phyloP scores from a whole-genome alignment of 2,797 vertebrate genomes.

The Moxostoma hubbsi region DNA sequence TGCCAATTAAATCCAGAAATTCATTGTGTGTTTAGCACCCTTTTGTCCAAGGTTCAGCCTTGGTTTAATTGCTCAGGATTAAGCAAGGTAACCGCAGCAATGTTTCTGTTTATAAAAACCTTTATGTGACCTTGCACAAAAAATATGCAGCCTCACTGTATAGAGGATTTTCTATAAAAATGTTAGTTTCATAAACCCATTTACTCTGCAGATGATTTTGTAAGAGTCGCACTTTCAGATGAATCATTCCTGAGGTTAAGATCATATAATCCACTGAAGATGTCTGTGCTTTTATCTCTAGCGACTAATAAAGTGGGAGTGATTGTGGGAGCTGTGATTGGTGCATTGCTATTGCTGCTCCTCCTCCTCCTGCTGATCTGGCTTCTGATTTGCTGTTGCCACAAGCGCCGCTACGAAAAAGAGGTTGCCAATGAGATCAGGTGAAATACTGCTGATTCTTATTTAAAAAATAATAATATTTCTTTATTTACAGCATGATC shows the following conservation, averaged over 20 bases:
- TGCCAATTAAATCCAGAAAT: not conserved
- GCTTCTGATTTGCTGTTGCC: constrained; percentile 85
- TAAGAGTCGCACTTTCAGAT: not conserved
- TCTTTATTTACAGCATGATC: not conserved
- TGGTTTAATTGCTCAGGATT: not conserved
- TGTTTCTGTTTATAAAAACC: not conserved
- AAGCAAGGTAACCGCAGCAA: not conserved
- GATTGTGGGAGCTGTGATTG: constrained; percentile 86
- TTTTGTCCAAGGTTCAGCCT: not conserved
- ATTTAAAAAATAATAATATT: not conserved
- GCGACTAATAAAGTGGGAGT: constrained; percentile 80
- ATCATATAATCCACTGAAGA: not conserved
- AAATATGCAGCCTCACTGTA: constrained; percentile 1
- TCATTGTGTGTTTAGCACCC: not conserved
- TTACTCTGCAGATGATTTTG: not conserved
- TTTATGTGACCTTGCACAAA: constrained; percentile 19
- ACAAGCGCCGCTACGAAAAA: constrained; percentile 79
- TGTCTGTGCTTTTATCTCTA: constrained; percentile 58
- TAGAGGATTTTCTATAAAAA: not conserved
- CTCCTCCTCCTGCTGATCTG: constrained; percentile 86
- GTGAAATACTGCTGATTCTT: constrained; percentile 62
- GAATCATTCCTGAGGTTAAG: not conserved
- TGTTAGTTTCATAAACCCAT: not conserved
- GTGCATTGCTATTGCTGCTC: constrained; percentile 82
- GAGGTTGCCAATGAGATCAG: constrained; percentile 85